Conservation (phyloP, 2,888 invertebrate genomes). For the Anarsia innoxiella region DNA sequence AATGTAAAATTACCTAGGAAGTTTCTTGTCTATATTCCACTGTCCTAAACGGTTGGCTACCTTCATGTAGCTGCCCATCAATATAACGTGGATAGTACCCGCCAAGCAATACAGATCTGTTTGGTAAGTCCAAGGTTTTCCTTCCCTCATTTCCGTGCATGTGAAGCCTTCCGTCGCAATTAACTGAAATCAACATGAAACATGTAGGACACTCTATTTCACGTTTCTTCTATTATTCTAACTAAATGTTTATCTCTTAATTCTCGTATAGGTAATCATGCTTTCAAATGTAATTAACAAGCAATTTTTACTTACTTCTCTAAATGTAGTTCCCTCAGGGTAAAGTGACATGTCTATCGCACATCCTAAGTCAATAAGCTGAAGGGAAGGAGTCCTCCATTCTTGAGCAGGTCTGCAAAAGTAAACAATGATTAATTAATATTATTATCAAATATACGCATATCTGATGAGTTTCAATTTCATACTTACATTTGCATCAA, state of each 20-base stretch:
- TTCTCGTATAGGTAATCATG: too few relatives aligned
- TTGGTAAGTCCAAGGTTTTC: conserved; percentile 95
- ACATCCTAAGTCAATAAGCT: conserved; percentile 95
- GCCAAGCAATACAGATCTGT: conserved; percentile 93
- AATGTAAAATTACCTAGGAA: conserved; percentile 81
- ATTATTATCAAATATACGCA: background rate
- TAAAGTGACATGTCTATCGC: conserved; percentile 94
- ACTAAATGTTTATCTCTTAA: too few relatives aligned
- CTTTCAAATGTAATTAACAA: too few relatives aligned
- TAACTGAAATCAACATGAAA: conserved; percentile 48
- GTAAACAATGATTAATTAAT: background rate
- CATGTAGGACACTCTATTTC: too few relatives aligned
- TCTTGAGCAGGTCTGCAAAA: conserved; percentile 76
- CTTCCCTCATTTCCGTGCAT: conserved; percentile 93
- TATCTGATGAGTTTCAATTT: background rate
- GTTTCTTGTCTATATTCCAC: conserved; percentile 82
- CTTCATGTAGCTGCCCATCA: conserved; percentile 94
- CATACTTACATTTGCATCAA: conserved; percentile 82
- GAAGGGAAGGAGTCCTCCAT: conserved; percentile 80
- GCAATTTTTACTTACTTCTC: conserved; percentile 62
- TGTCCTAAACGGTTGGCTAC: conserved; percentile 77
- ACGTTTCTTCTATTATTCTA: too few relatives aligned
- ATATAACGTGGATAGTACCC: conserved; percentile 88
- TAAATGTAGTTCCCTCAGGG: conserved; percentile 85
- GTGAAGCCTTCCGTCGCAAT: conserved; percentile 87